Evolutionary conservation across 1,140 invertebrate species (phyloP), one percentile per base, ranked within the genome.

Genomic region (Atta texana): DNA sequence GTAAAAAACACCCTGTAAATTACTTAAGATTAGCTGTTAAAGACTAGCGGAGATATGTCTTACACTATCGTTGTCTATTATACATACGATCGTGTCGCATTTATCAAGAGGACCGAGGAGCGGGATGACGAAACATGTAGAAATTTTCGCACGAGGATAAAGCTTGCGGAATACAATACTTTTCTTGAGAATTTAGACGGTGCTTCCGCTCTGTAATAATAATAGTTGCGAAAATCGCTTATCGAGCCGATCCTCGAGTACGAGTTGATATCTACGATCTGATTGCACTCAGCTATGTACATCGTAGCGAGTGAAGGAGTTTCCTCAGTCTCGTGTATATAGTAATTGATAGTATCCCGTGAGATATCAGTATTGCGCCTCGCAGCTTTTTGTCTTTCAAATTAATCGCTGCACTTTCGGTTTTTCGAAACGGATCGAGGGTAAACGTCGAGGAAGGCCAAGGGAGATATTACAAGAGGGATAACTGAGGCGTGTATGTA

Each of bases 51-150:
- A 88, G 68, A 75, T 80, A 87, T 63, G 87, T 86, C 74, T 72
- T 74, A 89, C 74, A 88, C 69, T 91, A 89, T 93, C 89, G 91
- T 93, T 92, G 93, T 93, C 92, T 93, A 93, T 88, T 92, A 93
- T 87, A 90, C 44, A 49, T 80, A 77, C 69, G 69, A 61, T 64
- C 77, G 69, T 78, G 39, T 85, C 69, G 71, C 72, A 82, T 88
- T 90, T 89, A 87, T 72, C 63, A 68, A 49, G 78, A 85, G 63
- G 55, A 49, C 39, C 34, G 66, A 49, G 76, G n/a, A n/a, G 21
- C 51, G 28, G 64, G 77, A 57, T 59, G 53, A 61, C 14, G 44
- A 34, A 39, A 39, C 28, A n/a, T 24, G 14, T 53, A 49, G 16
- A 61, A 71, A 53, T 88, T 72, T 81, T 77, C 87, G n/a, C 61